Evolutionary conservation across 2,797 vertebrate genomes (phyloP).

Genomic region (Syngnathus acus): DNA sequence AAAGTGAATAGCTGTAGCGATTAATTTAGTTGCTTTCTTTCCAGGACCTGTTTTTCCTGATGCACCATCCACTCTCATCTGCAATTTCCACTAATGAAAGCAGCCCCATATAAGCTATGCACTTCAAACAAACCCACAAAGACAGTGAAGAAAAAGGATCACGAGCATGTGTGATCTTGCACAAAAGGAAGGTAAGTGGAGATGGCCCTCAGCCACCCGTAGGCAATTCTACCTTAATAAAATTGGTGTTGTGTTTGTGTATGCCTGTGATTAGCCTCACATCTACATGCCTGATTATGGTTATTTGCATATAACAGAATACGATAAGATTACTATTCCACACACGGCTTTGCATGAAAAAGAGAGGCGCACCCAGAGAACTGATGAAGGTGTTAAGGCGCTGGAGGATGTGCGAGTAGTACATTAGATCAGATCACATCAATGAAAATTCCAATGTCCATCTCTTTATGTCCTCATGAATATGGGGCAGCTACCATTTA

Average conservation of each 20-base stretch:
- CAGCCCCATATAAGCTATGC: not conserved
- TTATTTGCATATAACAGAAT: conserved; percentile 43
- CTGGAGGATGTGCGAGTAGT: not conserved
- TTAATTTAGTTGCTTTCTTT: not conserved
- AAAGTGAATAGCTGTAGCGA: not conserved
- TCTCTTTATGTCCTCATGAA: not conserved
- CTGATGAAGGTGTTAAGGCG: not conserved
- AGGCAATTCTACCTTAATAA: conserved; percentile 24
- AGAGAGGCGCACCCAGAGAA: conserved; percentile 1
- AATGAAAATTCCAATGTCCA: not conserved
- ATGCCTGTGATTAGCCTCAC: conserved; percentile 20
- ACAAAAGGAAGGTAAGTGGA: conserved; percentile 13
- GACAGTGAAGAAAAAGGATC: not conserved
- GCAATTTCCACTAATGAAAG: conserved; percentile 5
- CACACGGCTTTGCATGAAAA: conserved; percentile 16
- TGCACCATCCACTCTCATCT: not conserved
- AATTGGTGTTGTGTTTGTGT: conserved; percentile 5
- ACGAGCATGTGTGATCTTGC: not conserved
- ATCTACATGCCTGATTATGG: conserved; percentile 28
- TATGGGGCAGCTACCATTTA: not conserved
- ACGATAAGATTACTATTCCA: conserved; percentile 24
- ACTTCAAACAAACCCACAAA: conserved; percentile 3
- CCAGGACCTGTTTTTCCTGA: not conserved
- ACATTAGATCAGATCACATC: not conserved
- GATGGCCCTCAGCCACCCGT: conserved; percentile 13